Base-by-base conservation (phyloP, 2,797 vertebrate species). In the Rhabdomys pumilio region DNA sequence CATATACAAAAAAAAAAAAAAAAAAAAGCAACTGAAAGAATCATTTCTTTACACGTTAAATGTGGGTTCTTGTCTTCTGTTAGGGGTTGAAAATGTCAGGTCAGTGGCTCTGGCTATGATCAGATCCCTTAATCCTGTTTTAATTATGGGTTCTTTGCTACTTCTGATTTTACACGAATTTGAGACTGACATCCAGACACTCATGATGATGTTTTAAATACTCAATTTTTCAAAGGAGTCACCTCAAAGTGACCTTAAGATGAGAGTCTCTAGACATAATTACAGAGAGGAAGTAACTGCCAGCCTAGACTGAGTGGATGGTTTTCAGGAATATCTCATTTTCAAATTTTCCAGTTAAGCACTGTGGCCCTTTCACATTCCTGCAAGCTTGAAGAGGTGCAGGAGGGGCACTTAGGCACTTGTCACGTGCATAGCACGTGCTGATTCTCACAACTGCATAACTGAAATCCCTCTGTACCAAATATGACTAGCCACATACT, bases 91-190 rank as follows among this genome's bases (percentile, higher is more conserved):
- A 96, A 95, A 94, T 93, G 57, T 81, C 67, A n/a, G 31, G 12
- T 91, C 84, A 76, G 38, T 95, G 75, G 82, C 59, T 93, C 94
- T 96, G 85, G 88, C 87, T 96, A 65, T 92, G 59, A 96, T 96
- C 92, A 91, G 41, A 91, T 93, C 89, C 77, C 86, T 93, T 96
- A 92, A 97, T 97, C 82, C 90, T 89, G 77, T 89, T 96, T 96
- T 98, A 97, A 97, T 98, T 97, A 96, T 91, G 57, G 93, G 92
- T 76, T 96, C 75, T 90, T 95, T 96, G 95, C 92, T 95, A 77
- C 92, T 97, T 97, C 84, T 79, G 73, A 85, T 94, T 94, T 97
- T 87, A 91, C 91, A 87, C 79, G 92, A 91, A 94, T 95, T 93
- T 67, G 86, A 89, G 94, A 96, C 82, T 97, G 96, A 90, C 92